Evolutionary conservation across 2,113 vertebrate genomes (phyloP).

Genomic region (Eira barbara): DNA sequence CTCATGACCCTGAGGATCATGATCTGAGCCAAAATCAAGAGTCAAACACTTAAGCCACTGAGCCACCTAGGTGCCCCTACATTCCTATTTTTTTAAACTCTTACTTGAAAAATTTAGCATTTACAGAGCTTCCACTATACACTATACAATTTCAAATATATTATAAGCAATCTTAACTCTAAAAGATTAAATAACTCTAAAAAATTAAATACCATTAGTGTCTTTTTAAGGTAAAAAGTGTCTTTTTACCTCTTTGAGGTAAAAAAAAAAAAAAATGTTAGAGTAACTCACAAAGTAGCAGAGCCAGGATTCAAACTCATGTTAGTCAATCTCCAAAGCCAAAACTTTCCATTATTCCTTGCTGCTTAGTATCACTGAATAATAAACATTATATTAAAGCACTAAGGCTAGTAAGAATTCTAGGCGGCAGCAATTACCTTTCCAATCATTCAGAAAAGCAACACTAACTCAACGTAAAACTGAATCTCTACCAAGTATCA

Average conservation of each 20-base stretch:
- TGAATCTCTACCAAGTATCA: background rate
- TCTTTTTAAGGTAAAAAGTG: background rate
- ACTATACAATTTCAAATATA: constrained; percentile 21
- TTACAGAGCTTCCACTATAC: background rate
- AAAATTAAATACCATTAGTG: background rate
- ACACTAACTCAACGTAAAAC: background rate
- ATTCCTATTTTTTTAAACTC: background rate
- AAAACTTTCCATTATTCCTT: background rate
- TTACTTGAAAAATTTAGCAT: background rate
- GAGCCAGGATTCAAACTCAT: background rate
- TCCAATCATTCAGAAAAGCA: background rate
- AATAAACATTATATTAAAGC: background rate
- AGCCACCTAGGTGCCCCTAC: background rate
- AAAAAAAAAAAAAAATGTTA: background rate
- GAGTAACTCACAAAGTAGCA: background rate
- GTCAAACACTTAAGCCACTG: background rate
- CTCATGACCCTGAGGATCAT: background rate
- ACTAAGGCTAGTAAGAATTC: background rate
- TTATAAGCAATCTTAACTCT: background rate
- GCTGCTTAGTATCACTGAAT: background rate
- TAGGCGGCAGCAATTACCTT: background rate
- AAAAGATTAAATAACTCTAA: background rate
- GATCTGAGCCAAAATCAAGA: background rate
- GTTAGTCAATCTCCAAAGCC: background rate
- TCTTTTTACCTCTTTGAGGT: background rate